Evolutionary conservation across 2,888 invertebrate species (phyloP).

Genomic region (Priocnemis perturbator): DNA sequence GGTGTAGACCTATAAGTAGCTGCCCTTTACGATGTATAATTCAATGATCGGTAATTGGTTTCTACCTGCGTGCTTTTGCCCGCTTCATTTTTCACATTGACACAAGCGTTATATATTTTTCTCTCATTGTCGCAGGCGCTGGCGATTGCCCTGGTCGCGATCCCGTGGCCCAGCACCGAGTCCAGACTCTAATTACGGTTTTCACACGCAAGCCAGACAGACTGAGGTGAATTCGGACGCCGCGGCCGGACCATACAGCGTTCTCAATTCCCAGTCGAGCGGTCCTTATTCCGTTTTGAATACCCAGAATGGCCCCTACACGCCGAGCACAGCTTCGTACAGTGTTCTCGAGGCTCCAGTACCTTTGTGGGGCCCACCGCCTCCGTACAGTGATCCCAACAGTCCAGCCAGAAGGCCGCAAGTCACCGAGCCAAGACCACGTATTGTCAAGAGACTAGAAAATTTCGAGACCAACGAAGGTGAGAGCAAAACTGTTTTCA

Average conservation of each 20-base stretch:
- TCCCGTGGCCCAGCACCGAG: slow-evolving; percentile 71
- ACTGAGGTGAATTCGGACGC: slow-evolving; percentile 59
- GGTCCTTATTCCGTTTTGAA: slow-evolving; percentile 66
- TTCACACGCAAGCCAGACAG: slow-evolving; percentile 69
- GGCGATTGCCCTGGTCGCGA: slow-evolving; percentile 75
- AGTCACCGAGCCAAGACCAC: slow-evolving; percentile 71
- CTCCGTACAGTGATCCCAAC: slow-evolving; percentile 90
- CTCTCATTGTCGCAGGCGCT: slow-evolving; percentile 62
- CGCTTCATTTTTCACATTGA: neutral
- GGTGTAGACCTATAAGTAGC: no score
- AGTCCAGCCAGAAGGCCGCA: slow-evolving; percentile 79
- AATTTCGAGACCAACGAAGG: slow-evolving; percentile 72
- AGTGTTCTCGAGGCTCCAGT: slow-evolving; percentile 70
- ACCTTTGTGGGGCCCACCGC: slow-evolving; percentile 89
- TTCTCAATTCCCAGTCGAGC: slow-evolving; percentile 73
- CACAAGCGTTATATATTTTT: neutral
- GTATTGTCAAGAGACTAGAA: slow-evolving; percentile 75
- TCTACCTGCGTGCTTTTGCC: no score
- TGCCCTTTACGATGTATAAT: no score
- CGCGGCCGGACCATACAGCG: slow-evolving; percentile 77
- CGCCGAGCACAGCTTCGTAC: slow-evolving; percentile 67
- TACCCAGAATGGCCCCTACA: slow-evolving; percentile 64
- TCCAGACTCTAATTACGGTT: slow-evolving; percentile 89
- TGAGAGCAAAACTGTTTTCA: slow-evolving; percentile 25
- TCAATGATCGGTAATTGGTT: no score